Evolutionary conservation across 1,140 invertebrate genomes (phyloP), one percentile per base, ranked within the genome.

Genomic region (silkworm (Bombyx mori)): DNA sequence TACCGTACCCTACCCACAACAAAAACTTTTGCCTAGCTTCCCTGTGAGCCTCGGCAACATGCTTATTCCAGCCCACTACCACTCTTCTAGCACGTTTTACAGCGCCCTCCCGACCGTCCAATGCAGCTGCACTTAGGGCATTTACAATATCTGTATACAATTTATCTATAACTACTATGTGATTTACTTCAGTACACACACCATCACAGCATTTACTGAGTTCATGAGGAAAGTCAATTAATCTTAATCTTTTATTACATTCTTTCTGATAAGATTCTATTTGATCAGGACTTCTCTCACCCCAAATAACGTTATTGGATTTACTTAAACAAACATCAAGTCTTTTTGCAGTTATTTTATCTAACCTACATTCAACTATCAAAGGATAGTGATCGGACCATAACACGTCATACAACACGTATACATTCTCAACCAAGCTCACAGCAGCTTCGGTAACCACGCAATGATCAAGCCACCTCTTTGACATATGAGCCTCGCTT

Each of bases 381-480:
- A 69, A 42, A 9, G 67, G 67, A 47, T 63, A 62, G n/a, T 69
- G 67, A 53, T 69, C 63, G 6, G 61, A 63, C 63, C 63, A 69
- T 42, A 51, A 61, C 7, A 63, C 57, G 56, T 66, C 63, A n/a
- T 62, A 52, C 35, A 49, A 44, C 7, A 69, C 52, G n/a, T 44
- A 12, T 42, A 63, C 52, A 60, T 61, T 56, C 10, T 26, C 22
- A 43, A 67, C 9, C 44, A 22, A 46, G 10, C 49, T 54, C 52
- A 42, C 55, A 22, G 56, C 58, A 6, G 60, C 48, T 35, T 62
- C 18, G 3, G 64, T 60, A 8, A 58, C 47, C 43, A 69, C 7
- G 47, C 62, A 60, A 26, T 66, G 64, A 44, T 64, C 67, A 26
- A 69, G 52, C 67, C 64, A 69, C 7, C 61, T 45, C 3, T 51